phyloP scores from a whole-genome alignment of 2,797 vertebrate genomes.

The Okamejei kenojei region DNA sequence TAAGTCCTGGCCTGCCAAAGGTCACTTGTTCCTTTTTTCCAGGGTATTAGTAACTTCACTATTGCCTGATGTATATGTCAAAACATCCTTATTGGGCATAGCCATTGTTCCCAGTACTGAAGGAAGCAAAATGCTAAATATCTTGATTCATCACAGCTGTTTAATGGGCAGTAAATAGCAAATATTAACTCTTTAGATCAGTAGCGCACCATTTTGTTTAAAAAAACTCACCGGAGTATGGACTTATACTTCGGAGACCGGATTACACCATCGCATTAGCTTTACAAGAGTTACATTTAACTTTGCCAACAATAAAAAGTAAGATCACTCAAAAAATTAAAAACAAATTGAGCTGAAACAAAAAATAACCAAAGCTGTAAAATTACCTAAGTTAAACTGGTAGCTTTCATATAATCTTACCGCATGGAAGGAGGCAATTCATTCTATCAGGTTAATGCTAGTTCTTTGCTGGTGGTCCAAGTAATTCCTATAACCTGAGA shows the following conservation, averaged over 20 bases:
- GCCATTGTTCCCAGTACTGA: too few relatives aligned
- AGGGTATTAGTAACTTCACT: neutral
- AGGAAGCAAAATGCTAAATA: neutral
- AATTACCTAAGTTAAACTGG: neutral
- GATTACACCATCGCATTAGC: neutral
- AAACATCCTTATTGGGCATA: neutral
- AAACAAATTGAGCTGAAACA: neutral
- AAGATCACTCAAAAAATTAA: neutral
- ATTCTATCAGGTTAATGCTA: neutral
- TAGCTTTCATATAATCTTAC: neutral
- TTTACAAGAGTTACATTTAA: neutral
- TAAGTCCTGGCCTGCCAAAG: neutral
- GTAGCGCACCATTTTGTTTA: neutral
- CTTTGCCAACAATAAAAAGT: neutral
- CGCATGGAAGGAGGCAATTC: neutral
- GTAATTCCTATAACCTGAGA: neutral
- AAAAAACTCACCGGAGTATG: neutral
- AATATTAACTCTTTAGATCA: constrained; percentile 5
- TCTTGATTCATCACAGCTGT: neutral
- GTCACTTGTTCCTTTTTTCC: neutral
- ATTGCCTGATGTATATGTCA: neutral
- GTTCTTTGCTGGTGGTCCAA: neutral
- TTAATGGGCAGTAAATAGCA: neutral
- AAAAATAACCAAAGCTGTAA: neutral
- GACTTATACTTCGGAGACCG: neutral